phyloP scores from a whole-genome alignment of 2,797 vertebrate species.

The Cossypha dichroa region DNA sequence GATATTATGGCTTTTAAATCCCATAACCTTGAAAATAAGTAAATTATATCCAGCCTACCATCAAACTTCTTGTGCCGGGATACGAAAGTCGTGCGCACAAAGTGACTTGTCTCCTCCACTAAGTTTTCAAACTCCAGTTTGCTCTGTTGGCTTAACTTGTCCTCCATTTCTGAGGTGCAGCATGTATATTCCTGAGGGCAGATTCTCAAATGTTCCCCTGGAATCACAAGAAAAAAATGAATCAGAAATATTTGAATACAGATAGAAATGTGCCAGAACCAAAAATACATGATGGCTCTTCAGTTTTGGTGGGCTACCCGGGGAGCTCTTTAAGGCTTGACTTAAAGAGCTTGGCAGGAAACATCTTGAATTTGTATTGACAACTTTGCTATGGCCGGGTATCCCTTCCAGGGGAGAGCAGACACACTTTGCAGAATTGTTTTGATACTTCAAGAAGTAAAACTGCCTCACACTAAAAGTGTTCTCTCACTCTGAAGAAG shows the following conservation, averaged over 20 bases:
- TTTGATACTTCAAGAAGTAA: not conserved
- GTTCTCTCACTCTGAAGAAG: not conserved
- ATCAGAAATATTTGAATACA: not conserved
- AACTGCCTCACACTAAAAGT: not conserved
- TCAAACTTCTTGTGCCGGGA: slow-evolving; percentile 96
- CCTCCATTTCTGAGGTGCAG: slow-evolving; percentile 95
- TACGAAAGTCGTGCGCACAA: slow-evolving; percentile 90
- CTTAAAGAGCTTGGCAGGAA: not conserved
- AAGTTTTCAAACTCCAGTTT: slow-evolving; percentile 93
- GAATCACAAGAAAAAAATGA: slow-evolving; percentile 30
- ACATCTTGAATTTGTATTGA: not conserved
- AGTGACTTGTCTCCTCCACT: slow-evolving; percentile 90
- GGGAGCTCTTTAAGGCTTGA: not conserved
- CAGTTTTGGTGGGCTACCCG: not conserved
- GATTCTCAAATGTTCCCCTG: slow-evolving; percentile 91
- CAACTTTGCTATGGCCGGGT: not conserved
- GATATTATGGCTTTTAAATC: not conserved
- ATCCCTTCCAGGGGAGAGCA: not conserved
- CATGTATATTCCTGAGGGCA: slow-evolving; percentile 93
- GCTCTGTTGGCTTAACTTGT: slow-evolving; percentile 90
- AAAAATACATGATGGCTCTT: not conserved
- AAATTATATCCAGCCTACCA: slow-evolving; percentile 78
- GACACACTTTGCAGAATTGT: not conserved
- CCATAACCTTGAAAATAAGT: not conserved
- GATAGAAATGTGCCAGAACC: not conserved